Base-by-base conservation (phyloP, 2,797 vertebrate genomes). In the Rallus crepitans region DNA sequence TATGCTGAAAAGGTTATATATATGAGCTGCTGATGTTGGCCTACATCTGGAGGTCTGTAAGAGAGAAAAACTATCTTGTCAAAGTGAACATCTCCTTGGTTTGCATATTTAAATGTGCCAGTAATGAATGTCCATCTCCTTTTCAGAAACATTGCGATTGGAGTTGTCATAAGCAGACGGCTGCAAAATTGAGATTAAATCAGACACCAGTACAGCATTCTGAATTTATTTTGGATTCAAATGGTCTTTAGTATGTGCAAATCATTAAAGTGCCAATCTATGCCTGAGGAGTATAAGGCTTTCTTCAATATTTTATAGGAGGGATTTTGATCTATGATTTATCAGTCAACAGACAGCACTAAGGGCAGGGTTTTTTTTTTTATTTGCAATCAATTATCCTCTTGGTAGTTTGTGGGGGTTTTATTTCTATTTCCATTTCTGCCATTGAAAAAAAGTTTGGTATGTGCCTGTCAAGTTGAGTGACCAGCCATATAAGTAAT, bases 241-340 rank as follows among this genome's bases (percentile, higher is more conserved):
- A 97, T 63, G 19, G 45, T 89, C 82, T 96, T 97, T 96, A 95
- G 85, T 93, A 96, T 94, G 96, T 91, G 77, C 69, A 96, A 97
- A 93, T 97, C 94, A 97, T 97, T 98, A 93, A 97, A 96, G 94
- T 85, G 37, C 20, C 89, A 84, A 75, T 86, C 73, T 92, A 52
- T 72, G 76, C 94, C 89, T 83, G 82, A 95, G 79, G 89, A 97
- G 52, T 94, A 31, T 70, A 90, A 96, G 75, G 21, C 71, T 97
- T 85, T 57, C 47, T 97, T 98, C 97, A 97, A 97, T 98, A 97
- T 98, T 98, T 98, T 94, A 97, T 97, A 91, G 83, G 82, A 94
- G 66, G 75, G 83, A 96, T 97, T 98, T 98, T 98, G 96, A 98
- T 98, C 95, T 97, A 97, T 98, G 97, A 97, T 98, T 98, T 98